Conservation (phyloP, 2,888 invertebrate genomes). For the Hemicrepidius hirtus region DNA sequence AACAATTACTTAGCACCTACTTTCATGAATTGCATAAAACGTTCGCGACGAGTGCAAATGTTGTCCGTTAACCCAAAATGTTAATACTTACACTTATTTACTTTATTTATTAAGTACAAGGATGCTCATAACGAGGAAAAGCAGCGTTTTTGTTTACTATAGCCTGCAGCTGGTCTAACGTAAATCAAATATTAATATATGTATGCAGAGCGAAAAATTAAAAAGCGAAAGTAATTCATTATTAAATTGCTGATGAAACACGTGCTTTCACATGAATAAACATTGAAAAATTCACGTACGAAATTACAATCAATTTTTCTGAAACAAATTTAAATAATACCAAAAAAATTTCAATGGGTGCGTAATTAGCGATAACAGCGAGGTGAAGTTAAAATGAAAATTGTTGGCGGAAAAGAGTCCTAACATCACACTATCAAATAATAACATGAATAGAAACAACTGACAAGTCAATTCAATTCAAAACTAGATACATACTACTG, state of each 20-base stretch:
- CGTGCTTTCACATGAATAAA: too few species aligned
- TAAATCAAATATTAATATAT: neutral
- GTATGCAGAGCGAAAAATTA: neutral
- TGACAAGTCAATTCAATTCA: too few species aligned
- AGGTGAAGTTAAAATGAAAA: too few species aligned
- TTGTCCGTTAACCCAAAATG: neutral
- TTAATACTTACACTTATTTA: conserved; percentile 36
- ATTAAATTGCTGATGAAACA: neutral
- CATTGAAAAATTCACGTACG: too few species aligned
- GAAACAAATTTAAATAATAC: too few species aligned
- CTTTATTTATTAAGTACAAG: conserved; percentile 45
- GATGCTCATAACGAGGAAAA: conserved; percentile 37
- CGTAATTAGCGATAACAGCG: too few species aligned
- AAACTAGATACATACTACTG: too few species aligned
- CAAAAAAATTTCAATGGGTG: too few species aligned
- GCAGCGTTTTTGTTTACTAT: conserved; percentile 1
- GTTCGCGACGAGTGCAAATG: neutral
- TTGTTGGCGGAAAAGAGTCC: too few species aligned
- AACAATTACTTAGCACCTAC: conserved; percentile 43
- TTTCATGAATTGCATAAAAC: conserved; percentile 42
- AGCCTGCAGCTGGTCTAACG: neutral
- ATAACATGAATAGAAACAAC: too few species aligned
- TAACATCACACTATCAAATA: too few species aligned
- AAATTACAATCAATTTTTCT: too few species aligned
- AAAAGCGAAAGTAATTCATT: neutral